Conservation (phyloP, 1,140 invertebrate species). For the Zaprionus ornatus region DNA sequence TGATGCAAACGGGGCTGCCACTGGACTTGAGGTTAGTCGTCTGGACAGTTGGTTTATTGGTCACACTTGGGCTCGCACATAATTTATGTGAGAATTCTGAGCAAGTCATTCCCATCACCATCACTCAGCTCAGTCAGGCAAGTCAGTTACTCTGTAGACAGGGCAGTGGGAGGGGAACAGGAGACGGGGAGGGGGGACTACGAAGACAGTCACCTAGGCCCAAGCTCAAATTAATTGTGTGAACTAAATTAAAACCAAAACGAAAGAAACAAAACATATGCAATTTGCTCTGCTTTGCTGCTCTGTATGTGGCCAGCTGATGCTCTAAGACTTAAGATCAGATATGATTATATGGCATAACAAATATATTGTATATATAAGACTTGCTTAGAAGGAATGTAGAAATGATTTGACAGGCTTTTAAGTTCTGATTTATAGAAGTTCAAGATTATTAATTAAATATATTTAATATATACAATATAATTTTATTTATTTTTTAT, state of each 20-base stretch:
- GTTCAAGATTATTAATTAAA: neutral
- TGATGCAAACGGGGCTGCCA: conserved; percentile 19
- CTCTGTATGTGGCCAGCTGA: neutral
- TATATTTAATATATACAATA: too few relatives aligned
- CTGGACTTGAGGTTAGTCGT: conserved; percentile 57
- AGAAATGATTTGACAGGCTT: neutral
- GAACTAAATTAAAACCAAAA: conserved; percentile 74
- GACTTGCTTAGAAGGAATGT: neutral
- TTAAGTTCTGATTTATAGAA: too few relatives aligned
- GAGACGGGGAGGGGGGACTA: neutral
- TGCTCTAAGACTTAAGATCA: conserved; percentile 7
- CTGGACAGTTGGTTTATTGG: conserved; percentile 82
- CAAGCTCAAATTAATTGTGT: conserved; percentile 80
- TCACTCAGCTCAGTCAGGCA: conserved; percentile 66
- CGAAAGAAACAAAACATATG: conserved; percentile 60
- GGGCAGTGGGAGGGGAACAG: too few relatives aligned
- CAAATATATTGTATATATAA: neutral
- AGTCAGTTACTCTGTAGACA: too few relatives aligned
- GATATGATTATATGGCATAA: neutral
- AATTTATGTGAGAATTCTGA: conserved; percentile 80
- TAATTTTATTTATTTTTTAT: neutral
- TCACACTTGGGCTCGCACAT: conserved; percentile 83
- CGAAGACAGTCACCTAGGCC: conserved; percentile 61
- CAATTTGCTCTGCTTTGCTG: conserved; percentile 12
- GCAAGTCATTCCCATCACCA: conserved; percentile 77